phyloP scores from a whole-genome alignment of 2,888 invertebrate genomes.

The Pristionchus arcanus region DNA sequence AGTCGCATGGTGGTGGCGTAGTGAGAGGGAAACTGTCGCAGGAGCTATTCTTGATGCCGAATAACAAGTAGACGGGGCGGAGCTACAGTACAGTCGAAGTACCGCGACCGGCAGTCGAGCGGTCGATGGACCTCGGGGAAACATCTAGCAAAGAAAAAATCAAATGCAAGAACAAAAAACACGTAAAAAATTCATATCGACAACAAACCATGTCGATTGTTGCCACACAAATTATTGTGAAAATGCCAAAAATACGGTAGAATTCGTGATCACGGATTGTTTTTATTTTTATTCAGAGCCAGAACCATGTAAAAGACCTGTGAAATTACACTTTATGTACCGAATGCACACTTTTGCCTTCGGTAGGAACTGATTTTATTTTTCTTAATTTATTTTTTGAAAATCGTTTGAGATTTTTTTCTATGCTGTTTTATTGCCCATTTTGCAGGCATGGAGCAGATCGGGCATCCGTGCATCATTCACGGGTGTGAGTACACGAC shows the following conservation, averaged over 20 bases:
- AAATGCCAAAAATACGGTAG: neutral
- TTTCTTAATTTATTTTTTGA: neutral
- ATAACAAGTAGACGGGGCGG: conserved; percentile 3
- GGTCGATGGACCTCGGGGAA: conserved; percentile 2
- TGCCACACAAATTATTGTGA: neutral
- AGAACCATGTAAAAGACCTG: neutral
- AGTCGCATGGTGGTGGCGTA: neutral
- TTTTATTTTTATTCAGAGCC: neutral
- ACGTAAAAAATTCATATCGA: neutral
- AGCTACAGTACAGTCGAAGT: neutral
- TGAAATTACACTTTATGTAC: neutral
- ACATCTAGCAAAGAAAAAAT: conserved; percentile 11
- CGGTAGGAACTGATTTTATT: neutral
- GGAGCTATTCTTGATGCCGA: neutral
- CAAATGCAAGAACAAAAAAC: neutral
- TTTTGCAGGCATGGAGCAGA: neutral
- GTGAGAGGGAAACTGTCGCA: neutral
- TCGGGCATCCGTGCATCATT: neutral
- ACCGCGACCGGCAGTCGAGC: neutral
- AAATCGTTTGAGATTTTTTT: neutral
- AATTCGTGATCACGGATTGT: neutral
- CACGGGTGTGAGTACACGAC: conserved; percentile 9
- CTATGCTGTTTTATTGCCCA: neutral
- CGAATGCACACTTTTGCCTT: neutral
- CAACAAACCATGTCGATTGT: neutral